Evolutionary conservation across 1,140 invertebrate species (phyloP).

Genomic region (Drosophila sp.): DNA sequence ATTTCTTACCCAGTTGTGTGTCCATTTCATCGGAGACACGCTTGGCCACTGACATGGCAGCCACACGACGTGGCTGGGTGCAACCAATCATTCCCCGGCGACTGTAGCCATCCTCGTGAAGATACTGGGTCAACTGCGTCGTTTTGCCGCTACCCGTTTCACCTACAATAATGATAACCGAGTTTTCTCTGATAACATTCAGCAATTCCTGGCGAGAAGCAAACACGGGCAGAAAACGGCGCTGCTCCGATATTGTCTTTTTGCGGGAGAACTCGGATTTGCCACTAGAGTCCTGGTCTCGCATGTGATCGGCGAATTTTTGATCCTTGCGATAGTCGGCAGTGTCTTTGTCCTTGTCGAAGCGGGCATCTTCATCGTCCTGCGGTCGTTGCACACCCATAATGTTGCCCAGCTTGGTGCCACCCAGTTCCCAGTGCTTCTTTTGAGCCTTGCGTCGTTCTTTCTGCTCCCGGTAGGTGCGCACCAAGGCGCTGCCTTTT

Average conservation of each 20-base stretch:
- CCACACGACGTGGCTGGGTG: constrained; percentile 96
- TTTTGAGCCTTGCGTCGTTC: constrained; percentile 98
- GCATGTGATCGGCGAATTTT: constrained; percentile 98
- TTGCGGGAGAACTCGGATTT: constrained; percentile 95
- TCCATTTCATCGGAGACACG: constrained; percentile 99
- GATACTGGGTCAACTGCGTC: constrained; percentile 97
- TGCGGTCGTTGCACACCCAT: constrained; percentile 96
- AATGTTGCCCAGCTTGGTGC: constrained; percentile 98
- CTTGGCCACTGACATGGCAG: constrained; percentile 99
- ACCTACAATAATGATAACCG: constrained; percentile 97
- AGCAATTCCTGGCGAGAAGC: constrained; percentile 96
- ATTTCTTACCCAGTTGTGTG: constrained; percentile 88
- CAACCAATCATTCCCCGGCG: constrained; percentile 97
- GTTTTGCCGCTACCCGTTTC: constrained; percentile 99
- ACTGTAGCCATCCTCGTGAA: constrained; percentile 99
- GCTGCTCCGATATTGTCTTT: constrained; percentile 93
- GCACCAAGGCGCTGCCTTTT: constrained; percentile 97
- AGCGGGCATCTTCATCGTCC: constrained; percentile 88
- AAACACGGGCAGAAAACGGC: constrained; percentile 97
- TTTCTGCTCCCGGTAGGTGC: constrained; percentile 96
- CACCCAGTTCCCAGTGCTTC: constrained; percentile 99
- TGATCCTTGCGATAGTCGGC: constrained; percentile 93
- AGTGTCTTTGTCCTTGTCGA: constrained; percentile 85
- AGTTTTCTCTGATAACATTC: constrained; percentile 97
- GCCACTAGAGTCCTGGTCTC: constrained; percentile 86